These are phyloP conservation scores for Manis crassicaudata DNA, from an alignment of 2,797 vertebrate genomes.

Conservation along the genomic window DNA sequence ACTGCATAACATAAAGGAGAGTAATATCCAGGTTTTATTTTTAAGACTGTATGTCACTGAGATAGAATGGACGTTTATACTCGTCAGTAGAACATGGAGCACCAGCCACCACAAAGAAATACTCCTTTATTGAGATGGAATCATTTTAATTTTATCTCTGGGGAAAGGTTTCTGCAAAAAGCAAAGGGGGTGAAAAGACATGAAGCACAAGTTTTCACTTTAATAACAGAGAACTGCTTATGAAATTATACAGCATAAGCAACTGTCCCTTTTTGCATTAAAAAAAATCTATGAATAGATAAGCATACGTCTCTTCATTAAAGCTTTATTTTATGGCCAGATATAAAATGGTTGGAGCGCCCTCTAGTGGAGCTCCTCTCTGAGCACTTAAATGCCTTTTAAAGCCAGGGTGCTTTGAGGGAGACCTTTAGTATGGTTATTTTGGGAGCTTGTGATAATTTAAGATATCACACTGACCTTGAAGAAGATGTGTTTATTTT, in stretches of 20 bases:
- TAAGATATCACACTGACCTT: constrained; percentile 44
- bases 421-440: neutral
- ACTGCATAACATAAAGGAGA: neutral
- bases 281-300: neutral
- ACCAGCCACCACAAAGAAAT: neutral
- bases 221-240: constrained; percentile 36
- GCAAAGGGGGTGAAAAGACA: neutral
- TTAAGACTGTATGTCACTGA: neutral
- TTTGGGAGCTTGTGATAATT: constrained; percentile 13
- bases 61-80: neutral
- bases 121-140: constrained; percentile 42
- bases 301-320: neutral
- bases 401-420: constrained; percentile 21
- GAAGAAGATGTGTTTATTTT: constrained; percentile 32
- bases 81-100: neutral
- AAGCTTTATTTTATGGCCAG: neutral
- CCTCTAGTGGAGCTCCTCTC: constrained; percentile 68
- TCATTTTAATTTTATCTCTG: constrained; percentile 40
- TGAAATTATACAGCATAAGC: neutral
- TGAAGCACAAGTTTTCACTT: constrained; percentile 46
- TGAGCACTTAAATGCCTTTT: neutral
- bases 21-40: neutral
- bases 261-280: constrained; percentile 12
- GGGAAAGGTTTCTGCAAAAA: constrained; percentile 46
- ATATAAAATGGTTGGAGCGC: constrained; percentile 54